phyloP scores from a whole-genome alignment of 2,888 invertebrate species.

The Lasioglossum pauxillum region DNA sequence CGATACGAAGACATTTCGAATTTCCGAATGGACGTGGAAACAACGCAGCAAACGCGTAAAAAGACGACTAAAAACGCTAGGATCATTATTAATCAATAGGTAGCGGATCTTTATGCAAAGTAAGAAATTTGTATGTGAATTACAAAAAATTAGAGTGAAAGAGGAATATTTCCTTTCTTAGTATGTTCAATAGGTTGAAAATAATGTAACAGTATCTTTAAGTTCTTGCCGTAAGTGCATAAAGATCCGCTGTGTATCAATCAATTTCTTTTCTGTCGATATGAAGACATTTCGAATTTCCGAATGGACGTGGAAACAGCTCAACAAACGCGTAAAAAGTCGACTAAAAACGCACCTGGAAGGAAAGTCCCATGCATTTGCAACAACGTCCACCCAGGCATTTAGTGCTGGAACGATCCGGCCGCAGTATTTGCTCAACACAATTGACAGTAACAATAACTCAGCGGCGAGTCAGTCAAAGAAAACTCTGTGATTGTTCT shows the following conservation, averaged over 20 bases:
- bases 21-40: too few species aligned
- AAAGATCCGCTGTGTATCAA: neutral
- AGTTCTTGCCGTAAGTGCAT: too few species aligned
- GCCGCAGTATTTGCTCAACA: neutral
- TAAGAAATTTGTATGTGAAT: too few species aligned
- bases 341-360: neutral
- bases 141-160: too few species aligned
- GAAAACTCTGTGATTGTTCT: conserved; percentile 6
- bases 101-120: too few species aligned
- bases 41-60: too few species aligned
- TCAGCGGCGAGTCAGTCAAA: neutral
- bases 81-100: neutral
- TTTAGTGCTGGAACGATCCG: neutral
- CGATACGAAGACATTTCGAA: too few species aligned
- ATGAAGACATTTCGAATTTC: neutral
- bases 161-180: too few species aligned
- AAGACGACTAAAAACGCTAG: too few species aligned
- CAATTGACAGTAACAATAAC: conserved; percentile 7
- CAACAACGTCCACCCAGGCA: neutral
- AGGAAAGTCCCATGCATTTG: neutral
- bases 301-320: neutral
- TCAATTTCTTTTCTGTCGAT: neutral
- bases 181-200: too few species aligned
- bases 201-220: too few species aligned
- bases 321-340: neutral